phyloP scores from a whole-genome alignment of 2,797 vertebrate genomes.

The Micropoecilia bifurca region DNA sequence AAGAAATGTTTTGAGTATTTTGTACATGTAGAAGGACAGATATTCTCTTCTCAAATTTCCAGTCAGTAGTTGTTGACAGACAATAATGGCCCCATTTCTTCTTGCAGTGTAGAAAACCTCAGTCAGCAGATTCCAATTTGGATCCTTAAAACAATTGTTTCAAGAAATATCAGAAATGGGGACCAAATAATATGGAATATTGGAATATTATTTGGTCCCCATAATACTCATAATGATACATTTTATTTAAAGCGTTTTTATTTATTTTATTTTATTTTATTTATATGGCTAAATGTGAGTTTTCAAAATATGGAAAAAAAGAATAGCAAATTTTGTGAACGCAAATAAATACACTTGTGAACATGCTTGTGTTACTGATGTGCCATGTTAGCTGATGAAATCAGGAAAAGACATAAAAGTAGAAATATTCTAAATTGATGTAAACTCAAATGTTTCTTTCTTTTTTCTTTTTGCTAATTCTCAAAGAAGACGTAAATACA shows the following conservation, averaged over 20 bases:
- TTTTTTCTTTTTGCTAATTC: neutral
- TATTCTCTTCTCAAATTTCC: neutral
- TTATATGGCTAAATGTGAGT: neutral
- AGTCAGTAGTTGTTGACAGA: neutral
- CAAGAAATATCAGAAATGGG: neutral
- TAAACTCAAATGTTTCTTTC: neutral
- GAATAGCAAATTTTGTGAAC: neutral
- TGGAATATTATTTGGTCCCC: too few relatives aligned
- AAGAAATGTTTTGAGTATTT: neutral
- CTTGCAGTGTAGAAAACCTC: neutral
- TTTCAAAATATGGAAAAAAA: neutral
- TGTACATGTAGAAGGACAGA: neutral
- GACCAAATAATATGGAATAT: neutral
- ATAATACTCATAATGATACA: too few relatives aligned
- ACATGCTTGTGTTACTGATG: neutral
- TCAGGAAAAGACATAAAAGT: neutral
- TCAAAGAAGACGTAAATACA: neutral
- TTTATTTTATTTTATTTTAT: too few relatives aligned
- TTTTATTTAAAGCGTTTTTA: too few relatives aligned
- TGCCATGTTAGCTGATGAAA: neutral
- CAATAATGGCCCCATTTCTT: neutral
- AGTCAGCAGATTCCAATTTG: neutral
- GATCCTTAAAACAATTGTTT: neutral
- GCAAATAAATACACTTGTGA: neutral
- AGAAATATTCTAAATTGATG: neutral